Conservation (phyloP, 2,888 invertebrate genomes). For the Gibbula magus region DNA sequence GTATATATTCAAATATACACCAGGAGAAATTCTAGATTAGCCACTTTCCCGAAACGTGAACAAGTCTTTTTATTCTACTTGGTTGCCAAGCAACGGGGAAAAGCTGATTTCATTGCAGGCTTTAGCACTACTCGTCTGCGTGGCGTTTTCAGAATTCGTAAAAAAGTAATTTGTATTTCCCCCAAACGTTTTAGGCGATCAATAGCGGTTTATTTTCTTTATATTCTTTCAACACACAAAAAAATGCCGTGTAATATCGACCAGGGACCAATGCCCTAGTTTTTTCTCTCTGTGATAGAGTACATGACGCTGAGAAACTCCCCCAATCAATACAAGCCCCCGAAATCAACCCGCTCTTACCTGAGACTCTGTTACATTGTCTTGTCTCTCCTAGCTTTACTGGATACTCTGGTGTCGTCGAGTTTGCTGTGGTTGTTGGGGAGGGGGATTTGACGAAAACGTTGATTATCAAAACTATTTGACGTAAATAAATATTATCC, state of each 20-base stretch:
- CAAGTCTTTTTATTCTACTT: neutral
- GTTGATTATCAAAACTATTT: too few species aligned
- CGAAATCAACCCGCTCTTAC: too few species aligned
- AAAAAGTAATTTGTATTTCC: neutral
- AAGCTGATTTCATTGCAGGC: neutral
- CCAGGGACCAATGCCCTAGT: neutral
- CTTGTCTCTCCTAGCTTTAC: too few species aligned
- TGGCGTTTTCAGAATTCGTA: neutral
- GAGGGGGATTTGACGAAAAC: too few species aligned
- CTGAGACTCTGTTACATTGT: too few species aligned
- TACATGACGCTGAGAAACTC: neutral
- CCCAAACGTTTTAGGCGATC: neutral
- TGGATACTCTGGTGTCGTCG: too few species aligned
- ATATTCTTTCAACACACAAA: neutral
- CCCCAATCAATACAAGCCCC: too few species aligned
- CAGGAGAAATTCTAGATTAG: neutral
- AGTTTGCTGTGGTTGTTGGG: too few species aligned
- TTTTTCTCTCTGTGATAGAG: neutral
- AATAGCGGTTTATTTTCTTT: conserved; percentile 1
- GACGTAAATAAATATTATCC: too few species aligned
- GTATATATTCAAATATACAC: too few species aligned
- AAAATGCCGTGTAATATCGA: neutral
- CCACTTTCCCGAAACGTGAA: neutral
- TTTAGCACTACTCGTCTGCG: neutral
- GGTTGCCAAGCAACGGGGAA: neutral